A percentile compares a stretch with the other conserved stretches of the same genome.
phyloP scores from a whole-genome alignment of 2,888 invertebrate genomes.

The Drosophila picticornis region DNA sequence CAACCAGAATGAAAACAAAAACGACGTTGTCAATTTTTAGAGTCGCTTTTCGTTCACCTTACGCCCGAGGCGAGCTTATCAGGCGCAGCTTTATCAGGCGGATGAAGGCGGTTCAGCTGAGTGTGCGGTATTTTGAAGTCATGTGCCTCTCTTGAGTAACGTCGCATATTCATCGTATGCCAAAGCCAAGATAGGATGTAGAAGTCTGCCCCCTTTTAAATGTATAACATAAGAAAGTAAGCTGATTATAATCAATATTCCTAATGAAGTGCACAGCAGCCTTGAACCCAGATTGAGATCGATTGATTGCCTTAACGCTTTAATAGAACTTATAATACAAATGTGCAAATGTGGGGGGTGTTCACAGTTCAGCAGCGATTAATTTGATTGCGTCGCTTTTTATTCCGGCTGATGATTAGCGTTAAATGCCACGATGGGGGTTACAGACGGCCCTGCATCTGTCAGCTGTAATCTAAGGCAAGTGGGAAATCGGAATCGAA shows the following conservation, averaged over 20 bases:
- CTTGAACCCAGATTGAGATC: slow-evolving; percentile 48
- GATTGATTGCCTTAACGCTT: slow-evolving; percentile 36
- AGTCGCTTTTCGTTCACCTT: slow-evolving; percentile 30
- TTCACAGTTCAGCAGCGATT: slow-evolving; percentile 51
- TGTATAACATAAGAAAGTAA: not conserved
- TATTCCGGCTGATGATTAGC: slow-evolving; percentile 1
- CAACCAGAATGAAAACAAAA: slow-evolving; percentile 9
- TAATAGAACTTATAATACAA: not conserved
- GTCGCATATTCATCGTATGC: slow-evolving; percentile 35
- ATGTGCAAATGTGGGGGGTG: slow-evolving; percentile 29
- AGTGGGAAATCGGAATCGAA: slow-evolving; percentile 32
- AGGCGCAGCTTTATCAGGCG: slow-evolving; percentile 52
- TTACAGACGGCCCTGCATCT: slow-evolving; percentile 32
- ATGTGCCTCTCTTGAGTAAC: slow-evolving; percentile 23
- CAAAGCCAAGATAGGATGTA: not conserved
- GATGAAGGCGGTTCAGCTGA: not conserved
- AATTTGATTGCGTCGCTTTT: slow-evolving; percentile 24
- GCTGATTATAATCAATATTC: slow-evolving; percentile 44
- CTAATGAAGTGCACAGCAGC: slow-evolving; percentile 31
- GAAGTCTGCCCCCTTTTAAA: not conserved
- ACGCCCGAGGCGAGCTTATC: slow-evolving; percentile 40
- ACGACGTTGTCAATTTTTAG: slow-evolving; percentile 10
- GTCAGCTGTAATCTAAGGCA: slow-evolving; percentile 36
- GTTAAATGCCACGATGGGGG: slow-evolving; percentile 5
- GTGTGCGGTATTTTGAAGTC: slow-evolving; percentile 2